Evolutionary conservation across 1,140 invertebrate genomes (phyloP), one percentile per base, ranked within the genome.

Genomic region (Araneus ventricosus): DNA sequence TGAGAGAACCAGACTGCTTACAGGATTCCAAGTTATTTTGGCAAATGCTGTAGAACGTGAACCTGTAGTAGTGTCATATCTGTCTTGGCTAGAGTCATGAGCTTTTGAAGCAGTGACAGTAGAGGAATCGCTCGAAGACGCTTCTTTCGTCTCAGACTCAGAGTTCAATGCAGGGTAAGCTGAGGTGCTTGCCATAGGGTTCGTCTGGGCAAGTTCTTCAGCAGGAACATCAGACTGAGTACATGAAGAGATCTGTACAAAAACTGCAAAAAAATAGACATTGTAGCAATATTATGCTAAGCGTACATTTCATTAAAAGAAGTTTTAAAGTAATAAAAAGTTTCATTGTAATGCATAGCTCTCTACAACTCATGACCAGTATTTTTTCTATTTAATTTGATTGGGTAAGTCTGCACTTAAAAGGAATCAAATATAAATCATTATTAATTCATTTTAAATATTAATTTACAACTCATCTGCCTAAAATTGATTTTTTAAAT

Each of bases 1-100:
- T 52, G 39, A 17, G 10, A 57, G 6, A 45, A 45, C 45, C 27
- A n/a, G 8, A 84, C n/a, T 30, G 52, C 3, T 84, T 3, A 84
- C 45, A 84, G 82, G 82, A 52, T 84, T 45, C 82, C 82, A 84
- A 17, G 82, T 52, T 84, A 84, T 84, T 45, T 45, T 84, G 20
- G 39, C 34, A 82, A n/a, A 10, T 6, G 22, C 30, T 3, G 34
- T 0, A 27, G 82, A 75, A 37, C 20, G 82, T 52, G 41, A 1
- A 10, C 8, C 30, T 34, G 34, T 34, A 75, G 70, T 75, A 2
- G 34, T 37, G 5, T 34, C 30, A 34, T 20, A 37, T 20, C 34
- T 20, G 5, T 6, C 10, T 34, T 75, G 30, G 10, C 30, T 37
- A 34, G 10, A 37, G 37, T 75, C 70, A 75, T 14, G 20, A 37